Evolutionary conservation across 2,797 vertebrate genomes (phyloP), one percentile per base, ranked within the genome.

Genomic region (Pseudochromis fuscus): DNA sequence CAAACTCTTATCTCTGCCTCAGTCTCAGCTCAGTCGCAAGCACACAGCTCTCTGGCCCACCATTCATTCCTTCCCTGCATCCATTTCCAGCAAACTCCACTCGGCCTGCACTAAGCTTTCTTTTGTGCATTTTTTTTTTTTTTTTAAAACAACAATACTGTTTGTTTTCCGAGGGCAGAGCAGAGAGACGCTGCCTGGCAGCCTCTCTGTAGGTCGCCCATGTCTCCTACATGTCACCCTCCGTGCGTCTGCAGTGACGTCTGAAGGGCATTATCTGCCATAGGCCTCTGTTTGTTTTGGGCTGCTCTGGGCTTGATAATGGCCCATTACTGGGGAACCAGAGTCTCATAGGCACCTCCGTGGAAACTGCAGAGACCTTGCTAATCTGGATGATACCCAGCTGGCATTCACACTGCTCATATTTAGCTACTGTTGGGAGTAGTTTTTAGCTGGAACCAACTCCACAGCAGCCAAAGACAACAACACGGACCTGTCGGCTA

Each of bases 231-330:
- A 78, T 87, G 91, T 87, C 90, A 83, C 61, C 69, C 81, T 81
- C 80, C 57, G 74, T 92, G 88, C 91, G 87, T 90, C 88, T 87
- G 86, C 75, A 88, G 82, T 93, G 92, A 94, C 92, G 93, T 92
- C 87, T 77, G 72, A 85, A 64, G 69, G 66, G 67, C 81, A 89
- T 92, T 92, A 93, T 94, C 91, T 89, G 79, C 58, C 77, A 85
- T 49, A 88, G 87, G 76, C 77, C 90, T 80, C 48, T 91, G 93
- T 95, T 94, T 93, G 91, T 89, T 92, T 91, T 92, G 85, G 87
- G 88, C 88, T 73, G 79, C 84, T 80, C 75, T 18, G n/a, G 57
- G 76, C 45, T 64, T 86, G 87, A 91, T 93, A 93, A 92, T 92
- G 89, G 84, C 55, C 84, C 82, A 88, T 92, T 93, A 90, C 88